Conservation (phyloP, 1,140 invertebrate species). For the Cheumatopsyche charites region DNA sequence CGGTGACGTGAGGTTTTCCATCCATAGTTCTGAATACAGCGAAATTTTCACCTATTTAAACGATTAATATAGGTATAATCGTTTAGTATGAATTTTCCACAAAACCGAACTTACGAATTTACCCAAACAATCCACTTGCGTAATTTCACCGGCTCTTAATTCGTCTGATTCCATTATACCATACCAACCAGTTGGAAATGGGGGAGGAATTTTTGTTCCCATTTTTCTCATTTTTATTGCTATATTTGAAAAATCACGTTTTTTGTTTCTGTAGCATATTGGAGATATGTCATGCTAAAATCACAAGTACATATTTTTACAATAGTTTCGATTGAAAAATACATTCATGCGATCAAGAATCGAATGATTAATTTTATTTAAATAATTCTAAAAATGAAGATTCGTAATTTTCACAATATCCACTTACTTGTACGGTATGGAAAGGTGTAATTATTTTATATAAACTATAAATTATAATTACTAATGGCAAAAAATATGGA, state of each 20-base stretch:
- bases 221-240: constrained; percentile 59
- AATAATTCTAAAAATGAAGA: too few species aligned
- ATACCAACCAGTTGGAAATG: constrained; percentile 92
- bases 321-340: too few species aligned
- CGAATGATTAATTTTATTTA: too few species aligned
- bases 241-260: constrained; percentile 56
- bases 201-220: constrained; percentile 72
- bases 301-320: neutral
- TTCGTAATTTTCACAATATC: too few species aligned
- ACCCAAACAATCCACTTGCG: constrained; percentile 74
- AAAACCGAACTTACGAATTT: constrained; percentile 37
- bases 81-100: neutral
- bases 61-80: neutral
- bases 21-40: constrained; percentile 73
- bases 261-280: constrained; percentile 60
- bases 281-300: constrained; percentile 48
- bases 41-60: constrained; percentile 71
- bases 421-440: too few species aligned
- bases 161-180: constrained; percentile 73
- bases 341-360: too few species aligned
- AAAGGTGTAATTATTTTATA: too few species aligned
- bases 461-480: too few species aligned
- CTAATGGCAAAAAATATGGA: too few species aligned
- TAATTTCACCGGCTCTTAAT: constrained; percentile 66
- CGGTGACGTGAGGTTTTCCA: constrained; percentile 68